These are phyloP conservation scores for Perca fluviatilis DNA, from an alignment of 2,113 vertebrate genomes.

Conservation along the genomic window DNA sequence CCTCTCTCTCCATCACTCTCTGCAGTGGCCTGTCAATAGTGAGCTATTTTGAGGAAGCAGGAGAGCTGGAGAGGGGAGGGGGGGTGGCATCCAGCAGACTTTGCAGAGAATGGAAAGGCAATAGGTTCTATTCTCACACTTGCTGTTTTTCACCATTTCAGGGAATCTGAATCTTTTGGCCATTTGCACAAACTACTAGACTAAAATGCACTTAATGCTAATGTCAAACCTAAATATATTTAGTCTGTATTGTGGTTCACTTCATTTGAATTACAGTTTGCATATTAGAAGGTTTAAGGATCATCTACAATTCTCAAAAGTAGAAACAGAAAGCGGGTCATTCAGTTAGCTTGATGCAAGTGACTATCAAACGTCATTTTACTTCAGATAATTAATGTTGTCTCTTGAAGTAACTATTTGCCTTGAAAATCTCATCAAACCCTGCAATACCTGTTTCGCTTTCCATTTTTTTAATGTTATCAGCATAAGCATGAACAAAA, in stretches of 20 bases:
- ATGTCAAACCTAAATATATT: background rate
- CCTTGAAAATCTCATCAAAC: background rate
- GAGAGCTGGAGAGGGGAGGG: constrained; percentile 4
- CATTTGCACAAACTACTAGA: background rate
- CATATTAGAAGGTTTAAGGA: background rate
- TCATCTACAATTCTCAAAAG: background rate
- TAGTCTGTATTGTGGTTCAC: background rate
- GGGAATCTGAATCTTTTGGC: background rate
- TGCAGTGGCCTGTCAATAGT: constrained; percentile 65
- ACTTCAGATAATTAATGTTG: background rate
- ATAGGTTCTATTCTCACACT: constrained; percentile 13
- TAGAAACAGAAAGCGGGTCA: background rate
- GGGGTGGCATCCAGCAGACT: constrained; percentile 16
- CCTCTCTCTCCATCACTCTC: constrained; percentile 54
- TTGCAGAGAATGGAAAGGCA: constrained; percentile 20
- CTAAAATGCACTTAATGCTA: background rate
- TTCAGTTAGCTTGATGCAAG: background rate
- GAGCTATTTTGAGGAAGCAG: constrained; percentile 69
- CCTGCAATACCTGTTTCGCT: background rate
- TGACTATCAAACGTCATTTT: background rate
- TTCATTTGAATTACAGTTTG: background rate
- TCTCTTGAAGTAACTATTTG: background rate
- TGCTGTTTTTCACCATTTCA: background rate
- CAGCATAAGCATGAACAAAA: background rate
- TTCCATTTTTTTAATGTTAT: background rate